Conservation (phyloP, 2,888 invertebrate species). For the Netelia melanura region DNA sequence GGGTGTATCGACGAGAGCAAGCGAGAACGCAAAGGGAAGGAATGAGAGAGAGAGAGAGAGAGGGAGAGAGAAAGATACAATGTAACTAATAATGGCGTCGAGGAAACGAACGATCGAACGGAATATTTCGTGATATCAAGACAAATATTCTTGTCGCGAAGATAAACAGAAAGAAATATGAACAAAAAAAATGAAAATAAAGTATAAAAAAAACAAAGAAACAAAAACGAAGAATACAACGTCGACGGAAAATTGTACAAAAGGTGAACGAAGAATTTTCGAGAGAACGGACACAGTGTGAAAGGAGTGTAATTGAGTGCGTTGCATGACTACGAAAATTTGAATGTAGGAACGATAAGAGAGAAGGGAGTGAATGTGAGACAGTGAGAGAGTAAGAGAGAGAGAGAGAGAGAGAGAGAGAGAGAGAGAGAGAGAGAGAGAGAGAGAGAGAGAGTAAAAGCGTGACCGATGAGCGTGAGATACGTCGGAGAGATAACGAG, state of each 20-base stretch:
- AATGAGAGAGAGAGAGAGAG: too few relatives aligned
- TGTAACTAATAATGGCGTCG: conserved; percentile 16
- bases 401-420: conserved; percentile 46
- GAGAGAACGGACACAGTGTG: conserved; percentile 53
- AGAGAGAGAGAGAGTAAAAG: conserved; percentile 33
- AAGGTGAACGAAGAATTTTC: conserved; percentile 64
- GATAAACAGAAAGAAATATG: not conserved
- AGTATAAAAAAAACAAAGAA: not conserved
- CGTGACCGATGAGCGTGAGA: conserved; percentile 49
- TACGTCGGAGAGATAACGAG: conserved; percentile 50
- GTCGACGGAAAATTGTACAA: conserved; percentile 19
- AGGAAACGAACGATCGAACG: not conserved
- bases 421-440: conserved; percentile 47
- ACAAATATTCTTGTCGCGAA: not conserved
- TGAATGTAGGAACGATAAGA: conserved; percentile 68
- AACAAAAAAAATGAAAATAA: not conserved
- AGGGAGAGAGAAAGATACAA: not conserved
- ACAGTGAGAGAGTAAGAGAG: conserved; percentile 44
- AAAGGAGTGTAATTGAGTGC: conserved; percentile 44
- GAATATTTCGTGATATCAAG: too few relatives aligned
- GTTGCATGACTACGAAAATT: conserved; percentile 67
- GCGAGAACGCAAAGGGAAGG: conserved; percentile 2
- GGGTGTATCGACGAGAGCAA: not conserved
- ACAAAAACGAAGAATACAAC: conserved; percentile 35
- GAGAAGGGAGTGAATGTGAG: conserved; percentile 44